Conservation (phyloP, 1,140 invertebrate genomes). For the Ceratina australensis region DNA sequence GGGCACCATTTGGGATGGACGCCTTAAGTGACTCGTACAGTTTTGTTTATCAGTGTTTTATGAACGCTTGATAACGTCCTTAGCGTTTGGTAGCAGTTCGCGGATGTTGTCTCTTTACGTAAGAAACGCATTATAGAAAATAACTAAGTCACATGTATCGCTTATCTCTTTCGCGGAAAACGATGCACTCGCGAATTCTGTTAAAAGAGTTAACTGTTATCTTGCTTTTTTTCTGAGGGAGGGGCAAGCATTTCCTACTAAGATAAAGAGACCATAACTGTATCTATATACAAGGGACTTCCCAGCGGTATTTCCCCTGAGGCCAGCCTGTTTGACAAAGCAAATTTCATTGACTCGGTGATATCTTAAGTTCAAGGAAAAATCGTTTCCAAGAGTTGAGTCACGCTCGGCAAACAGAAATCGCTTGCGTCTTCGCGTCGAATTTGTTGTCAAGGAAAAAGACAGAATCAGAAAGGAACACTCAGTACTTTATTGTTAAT, state of each 20-base stretch:
- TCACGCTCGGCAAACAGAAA: background rate
- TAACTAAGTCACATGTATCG: too few species aligned
- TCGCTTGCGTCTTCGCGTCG: background rate
- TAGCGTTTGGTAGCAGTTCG: background rate
- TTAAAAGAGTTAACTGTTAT: too few species aligned
- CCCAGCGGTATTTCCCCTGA: background rate
- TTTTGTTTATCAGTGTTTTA: background rate
- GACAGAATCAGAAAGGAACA: slow-evolving; percentile 42
- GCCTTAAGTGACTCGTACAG: background rate
- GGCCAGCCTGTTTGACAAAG: background rate
- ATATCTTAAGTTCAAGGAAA: background rate
- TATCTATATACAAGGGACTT: background rate
- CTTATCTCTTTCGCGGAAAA: too few species aligned
- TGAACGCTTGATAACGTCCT: background rate
- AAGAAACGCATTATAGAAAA: background rate
- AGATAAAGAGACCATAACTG: too few species aligned
- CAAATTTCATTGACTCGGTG: background rate
- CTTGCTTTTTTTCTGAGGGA: too few species aligned
- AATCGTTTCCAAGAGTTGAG: background rate
- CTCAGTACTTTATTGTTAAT: slow-evolving; percentile 52
- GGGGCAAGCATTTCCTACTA: too few species aligned
- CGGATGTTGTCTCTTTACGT: background rate
- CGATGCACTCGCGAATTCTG: too few species aligned
- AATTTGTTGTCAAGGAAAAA: background rate
- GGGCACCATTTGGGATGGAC: background rate